phyloP scores from a whole-genome alignment of 1,140 invertebrate species.

The Megalonaias nervosa region DNA sequence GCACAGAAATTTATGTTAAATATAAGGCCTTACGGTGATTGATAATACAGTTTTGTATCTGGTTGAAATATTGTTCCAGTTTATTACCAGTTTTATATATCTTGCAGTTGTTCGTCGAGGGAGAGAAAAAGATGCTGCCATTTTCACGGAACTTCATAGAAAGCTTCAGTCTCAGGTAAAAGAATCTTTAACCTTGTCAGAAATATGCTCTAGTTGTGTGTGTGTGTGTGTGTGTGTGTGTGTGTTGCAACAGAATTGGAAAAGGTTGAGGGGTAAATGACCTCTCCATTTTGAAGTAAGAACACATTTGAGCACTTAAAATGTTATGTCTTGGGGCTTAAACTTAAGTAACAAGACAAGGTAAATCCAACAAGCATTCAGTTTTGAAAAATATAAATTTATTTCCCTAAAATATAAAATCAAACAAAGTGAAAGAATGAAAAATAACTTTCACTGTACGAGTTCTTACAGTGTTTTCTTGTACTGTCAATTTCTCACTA shows the following conservation, averaged over 20 bases:
- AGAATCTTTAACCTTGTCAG: no score
- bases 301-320: no score
- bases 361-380: no score
- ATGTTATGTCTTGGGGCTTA: not conserved
- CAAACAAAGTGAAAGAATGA: no score
- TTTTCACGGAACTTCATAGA: slow-evolving; percentile 63
- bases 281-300: no score
- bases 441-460: no score
- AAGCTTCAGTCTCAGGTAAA: slow-evolving; percentile 64
- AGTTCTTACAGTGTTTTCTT: no score
- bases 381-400: no score
- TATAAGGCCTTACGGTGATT: not conserved
- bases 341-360: not conserved
- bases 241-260: not conserved
- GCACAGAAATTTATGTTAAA: no score
- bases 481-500: no score
- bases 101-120: slow-evolving; percentile 62
- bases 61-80: not conserved
- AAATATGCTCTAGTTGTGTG: no score
- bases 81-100: not conserved
- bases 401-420: no score
- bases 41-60: not conserved
- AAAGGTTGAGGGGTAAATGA: not conserved
- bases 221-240: not conserved
- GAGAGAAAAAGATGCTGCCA: slow-evolving; percentile 62